Conservation (phyloP, 2,797 vertebrate genomes). For the Rhadinocentrus ornatus region DNA sequence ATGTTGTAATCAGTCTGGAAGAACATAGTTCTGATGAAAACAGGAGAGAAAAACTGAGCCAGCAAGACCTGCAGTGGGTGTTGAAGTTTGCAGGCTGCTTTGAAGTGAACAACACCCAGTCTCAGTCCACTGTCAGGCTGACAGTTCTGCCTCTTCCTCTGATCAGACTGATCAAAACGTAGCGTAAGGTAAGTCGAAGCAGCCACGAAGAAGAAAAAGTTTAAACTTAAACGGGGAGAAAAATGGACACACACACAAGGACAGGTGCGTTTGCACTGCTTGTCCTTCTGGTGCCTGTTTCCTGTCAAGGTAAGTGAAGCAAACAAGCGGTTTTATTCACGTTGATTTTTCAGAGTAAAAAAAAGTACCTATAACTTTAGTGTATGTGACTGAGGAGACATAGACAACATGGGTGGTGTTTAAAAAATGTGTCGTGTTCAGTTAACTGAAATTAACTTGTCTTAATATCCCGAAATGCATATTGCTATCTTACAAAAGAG, state of each 20-base stretch:
- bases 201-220: conserved; percentile 1
- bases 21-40: background rate
- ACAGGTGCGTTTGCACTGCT: conserved; percentile 45
- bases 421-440: background rate
- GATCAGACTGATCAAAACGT: conserved; percentile 34
- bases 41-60: background rate
- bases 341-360: background rate
- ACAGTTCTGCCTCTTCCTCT: conserved; percentile 79
- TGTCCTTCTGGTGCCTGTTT: conserved; percentile 37
- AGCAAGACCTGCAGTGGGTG: conserved; percentile 18
- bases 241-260: conserved; percentile 42
- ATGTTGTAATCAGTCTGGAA: background rate
- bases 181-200: conserved; percentile 14
- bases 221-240: background rate
- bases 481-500: background rate
- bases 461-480: background rate
- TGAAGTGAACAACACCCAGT: conserved; percentile 29
- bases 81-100: conserved; percentile 23
- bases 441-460: background rate
- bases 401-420: background rate
- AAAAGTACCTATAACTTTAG: background rate
- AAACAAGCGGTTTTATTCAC: conserved; percentile 7
- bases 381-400: background rate
- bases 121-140: conserved; percentile 51
- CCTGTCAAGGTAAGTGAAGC: conserved; percentile 48